A percentile compares a stretch with the other conserved stretches of the same genome.
phyloP scores from a whole-genome alignment of 2,797 vertebrate genomes.

The Tokudaia muenninki region DNA sequence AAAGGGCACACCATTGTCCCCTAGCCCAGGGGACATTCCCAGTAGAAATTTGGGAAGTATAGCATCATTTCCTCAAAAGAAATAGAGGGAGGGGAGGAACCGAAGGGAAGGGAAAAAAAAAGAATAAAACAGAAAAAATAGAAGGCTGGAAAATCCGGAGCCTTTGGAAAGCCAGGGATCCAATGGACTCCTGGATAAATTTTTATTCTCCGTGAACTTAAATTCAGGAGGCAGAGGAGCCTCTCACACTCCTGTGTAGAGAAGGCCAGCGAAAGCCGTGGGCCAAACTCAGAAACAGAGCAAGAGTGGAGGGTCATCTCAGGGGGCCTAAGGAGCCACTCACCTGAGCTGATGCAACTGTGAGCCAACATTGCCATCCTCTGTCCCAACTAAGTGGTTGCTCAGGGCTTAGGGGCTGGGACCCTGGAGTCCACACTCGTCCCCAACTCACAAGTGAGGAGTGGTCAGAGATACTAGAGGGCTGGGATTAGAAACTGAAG shows the following conservation, averaged over 20 bases:
- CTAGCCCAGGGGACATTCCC: neutral
- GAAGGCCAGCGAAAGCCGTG: neutral
- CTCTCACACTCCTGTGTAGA: neutral
- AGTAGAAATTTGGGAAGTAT: neutral
- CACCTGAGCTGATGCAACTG: conserved; percentile 71
- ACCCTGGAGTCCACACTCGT: conserved; percentile 36
- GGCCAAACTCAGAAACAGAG: neutral
- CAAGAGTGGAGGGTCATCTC: conserved; percentile 59
- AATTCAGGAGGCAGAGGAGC: neutral
- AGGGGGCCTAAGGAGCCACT: conserved; percentile 49
- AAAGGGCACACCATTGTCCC: neutral
- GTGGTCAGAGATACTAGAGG: neutral
- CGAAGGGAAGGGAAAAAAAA: neutral
- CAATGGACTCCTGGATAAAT: neutral
- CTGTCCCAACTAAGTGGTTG: neutral
- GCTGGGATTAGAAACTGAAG: neutral
- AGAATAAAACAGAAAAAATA: neutral
- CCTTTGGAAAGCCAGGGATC: neutral
- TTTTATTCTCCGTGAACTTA: neutral
- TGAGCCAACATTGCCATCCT: conserved; percentile 58
- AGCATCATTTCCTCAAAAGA: neutral
- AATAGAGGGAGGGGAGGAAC: neutral
- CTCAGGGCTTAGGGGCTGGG: neutral
- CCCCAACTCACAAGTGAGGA: neutral
- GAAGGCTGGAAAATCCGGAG: neutral